Evolutionary conservation across 2,888 invertebrate genomes (phyloP), one percentile per base, ranked within the genome.

Genomic region (Cephonodes hylas): DNA sequence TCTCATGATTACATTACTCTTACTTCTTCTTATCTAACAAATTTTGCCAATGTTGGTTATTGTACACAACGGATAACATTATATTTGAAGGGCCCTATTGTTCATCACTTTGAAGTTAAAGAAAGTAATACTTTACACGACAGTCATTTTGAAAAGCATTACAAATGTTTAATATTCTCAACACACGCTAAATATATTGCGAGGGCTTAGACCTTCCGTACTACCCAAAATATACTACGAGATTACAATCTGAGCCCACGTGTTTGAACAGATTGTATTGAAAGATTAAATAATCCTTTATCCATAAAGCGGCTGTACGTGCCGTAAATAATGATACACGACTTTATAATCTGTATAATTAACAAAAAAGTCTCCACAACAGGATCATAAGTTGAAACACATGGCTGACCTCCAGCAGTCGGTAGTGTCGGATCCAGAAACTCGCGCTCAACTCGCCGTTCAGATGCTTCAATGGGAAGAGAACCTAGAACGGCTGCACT

Each of bases 341-440:
- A 15, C 8, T 13, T 48, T 48, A 48, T 5, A 23, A 25, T n/a
- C 4, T 25, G 5, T 25, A n/a, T n/a, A 3, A 42, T 15, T 38
- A 7, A 3, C 34, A 57, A 7, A 15, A 53, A n/a, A 13, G 63
- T 66, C 59, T 64, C 62, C 61, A 62, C 59, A 59, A 62, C 31
- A 99, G 99, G 99, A 99, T 93, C 97, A 97, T 84, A 99, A 99
- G 89, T 93, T 99, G 91, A 98, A 98, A 86, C 98, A 99, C 84
- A 99, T 99, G 99, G 98, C 99, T n/a, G 99, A 99, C 87, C 94
- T 99, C 78, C 99, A 99, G 89, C 96, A 98, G 89, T 97, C 98
- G n/a, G 98, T 99, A 61, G 97, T 98, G 31, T 96, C 97, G 58
- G 99, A 99, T 86, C 95, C 96, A 58, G 97, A 98, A 77, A 97